Base-by-base conservation (phyloP, 2,888 invertebrate genomes). In the Keiferia lycopersicella region DNA sequence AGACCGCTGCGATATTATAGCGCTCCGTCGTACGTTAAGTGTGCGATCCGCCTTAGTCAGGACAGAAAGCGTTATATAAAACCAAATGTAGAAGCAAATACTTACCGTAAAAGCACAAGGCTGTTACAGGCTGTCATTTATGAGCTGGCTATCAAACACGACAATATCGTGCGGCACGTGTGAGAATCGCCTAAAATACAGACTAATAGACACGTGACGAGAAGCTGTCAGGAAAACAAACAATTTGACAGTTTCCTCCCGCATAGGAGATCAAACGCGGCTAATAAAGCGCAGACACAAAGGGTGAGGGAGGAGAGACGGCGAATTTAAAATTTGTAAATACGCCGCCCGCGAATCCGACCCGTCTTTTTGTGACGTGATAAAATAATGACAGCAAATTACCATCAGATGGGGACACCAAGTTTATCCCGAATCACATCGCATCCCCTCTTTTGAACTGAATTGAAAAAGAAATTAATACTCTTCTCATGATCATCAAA, bases 201-300 rank as follows among this genome's bases (percentile, higher is more conserved):
- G 51, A 34, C 56, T 16, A 51, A 51, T 20, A 51, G 38, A n/a
- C 51, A 53, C 62, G 62, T 62, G 61, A 61, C 61, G 53, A 34
- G 20, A 18, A 20, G 51, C 61, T 53, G 62, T 53, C 70, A 76
- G 76, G 79, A 84, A 84, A 84, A 85, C 82, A 88, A 87, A 87
- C 84, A 85, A 82, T 88, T 86, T 86, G 78, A 86, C 85, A 83
- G 84, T 84, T 85, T 86, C 84, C 81, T 76, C 76, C 71, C 73
- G 73, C 77, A 73, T 77, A 78, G 74, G 77, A 84, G 80, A 79
- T 82, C 86, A 86, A 86, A 87, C 83, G 84, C 78, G 77, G 80
- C 78, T 87, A 86, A 86, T 86, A 88, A 84, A 81, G 78, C 71
- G 71, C 69, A 76, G 73, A 79, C 84, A 87, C 88, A 88, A 88